Percentiles rank a stretch among this genome's conserved stretches.
Evolutionary conservation across 2,888 invertebrate genomes (phyloP).

Genomic region (Cylindroiulus punctatus): DNA sequence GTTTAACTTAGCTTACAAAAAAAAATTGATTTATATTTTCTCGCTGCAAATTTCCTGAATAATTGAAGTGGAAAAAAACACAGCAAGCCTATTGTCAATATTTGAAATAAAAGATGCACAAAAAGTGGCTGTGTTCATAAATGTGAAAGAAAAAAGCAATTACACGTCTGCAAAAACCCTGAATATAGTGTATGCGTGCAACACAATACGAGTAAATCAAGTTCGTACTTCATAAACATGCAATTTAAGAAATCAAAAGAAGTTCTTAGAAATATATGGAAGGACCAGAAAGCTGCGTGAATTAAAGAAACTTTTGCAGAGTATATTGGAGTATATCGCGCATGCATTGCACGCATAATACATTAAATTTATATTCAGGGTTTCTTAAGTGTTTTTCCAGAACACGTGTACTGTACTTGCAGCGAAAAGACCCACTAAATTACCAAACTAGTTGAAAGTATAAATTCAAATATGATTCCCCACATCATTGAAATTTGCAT

Average conservation of each 20-base stretch:
- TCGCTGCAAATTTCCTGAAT: constrained; percentile 23
- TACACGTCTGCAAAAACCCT: background rate
- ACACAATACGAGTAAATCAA: background rate
- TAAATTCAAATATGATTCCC: too few relatives aligned
- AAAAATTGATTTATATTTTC: constrained; percentile 6
- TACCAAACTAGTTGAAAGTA: too few relatives aligned
- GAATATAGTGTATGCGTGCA: background rate
- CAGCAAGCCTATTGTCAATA: background rate
- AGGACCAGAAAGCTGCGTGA: background rate
- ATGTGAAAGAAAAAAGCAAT: background rate
- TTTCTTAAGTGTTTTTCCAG: too few relatives aligned
- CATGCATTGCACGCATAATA: too few relatives aligned
- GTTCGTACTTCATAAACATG: background rate
- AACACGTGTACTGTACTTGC: too few relatives aligned
- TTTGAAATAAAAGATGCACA: background rate
- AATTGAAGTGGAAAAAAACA: background rate
- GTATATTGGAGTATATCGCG: too few relatives aligned
- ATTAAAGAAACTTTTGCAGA: too few relatives aligned
- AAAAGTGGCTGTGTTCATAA: background rate
- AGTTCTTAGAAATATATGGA: background rate
- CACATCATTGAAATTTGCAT: too few relatives aligned
- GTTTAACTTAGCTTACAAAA: background rate
- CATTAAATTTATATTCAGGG: too few relatives aligned
- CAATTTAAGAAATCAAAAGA: background rate
- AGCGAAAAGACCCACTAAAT: too few relatives aligned